Evolutionary conservation across 2,888 invertebrate genomes (phyloP).

Genomic region (Colletes collaris): DNA sequence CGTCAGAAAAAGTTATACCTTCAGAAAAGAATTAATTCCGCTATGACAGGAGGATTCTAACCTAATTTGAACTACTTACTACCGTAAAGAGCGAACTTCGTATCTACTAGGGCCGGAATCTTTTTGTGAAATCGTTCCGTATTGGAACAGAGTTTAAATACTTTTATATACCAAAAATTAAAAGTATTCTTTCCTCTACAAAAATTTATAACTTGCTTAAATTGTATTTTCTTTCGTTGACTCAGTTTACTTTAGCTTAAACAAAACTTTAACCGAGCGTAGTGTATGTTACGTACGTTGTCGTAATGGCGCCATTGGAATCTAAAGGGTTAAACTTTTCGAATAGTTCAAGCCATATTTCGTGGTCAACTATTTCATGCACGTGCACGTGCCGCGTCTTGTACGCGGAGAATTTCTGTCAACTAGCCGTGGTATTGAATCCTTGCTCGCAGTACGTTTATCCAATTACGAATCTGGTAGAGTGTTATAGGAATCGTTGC

Average conservation of each 20-base stretch:
- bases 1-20: conserved; percentile 4
- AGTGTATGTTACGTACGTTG: no score
- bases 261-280: no score
- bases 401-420: not conserved
- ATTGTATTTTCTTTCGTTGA: no score
- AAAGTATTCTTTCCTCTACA: no score
- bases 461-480: conserved; percentile 23
- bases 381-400: not conserved
- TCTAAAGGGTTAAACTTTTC: no score
- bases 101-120: not conserved
- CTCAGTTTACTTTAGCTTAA: no score
- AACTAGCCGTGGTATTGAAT: not conserved
- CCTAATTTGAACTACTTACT: conserved; percentile 37
- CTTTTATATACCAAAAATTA: no score
- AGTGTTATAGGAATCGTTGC: not conserved
- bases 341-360: no score
- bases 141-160: no score
- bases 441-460: not conserved
- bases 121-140: no score
- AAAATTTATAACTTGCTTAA: no score
- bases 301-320: no score
- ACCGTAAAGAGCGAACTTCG: conserved; percentile 1
- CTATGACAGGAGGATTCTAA: conserved; percentile 16
- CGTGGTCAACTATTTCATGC: conserved; percentile 19
- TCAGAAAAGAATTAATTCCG: conserved; percentile 15